Conservation (phyloP, 37 sponge, comb jelly and placozoan species). For the Aplysina aerophoba region DNA sequence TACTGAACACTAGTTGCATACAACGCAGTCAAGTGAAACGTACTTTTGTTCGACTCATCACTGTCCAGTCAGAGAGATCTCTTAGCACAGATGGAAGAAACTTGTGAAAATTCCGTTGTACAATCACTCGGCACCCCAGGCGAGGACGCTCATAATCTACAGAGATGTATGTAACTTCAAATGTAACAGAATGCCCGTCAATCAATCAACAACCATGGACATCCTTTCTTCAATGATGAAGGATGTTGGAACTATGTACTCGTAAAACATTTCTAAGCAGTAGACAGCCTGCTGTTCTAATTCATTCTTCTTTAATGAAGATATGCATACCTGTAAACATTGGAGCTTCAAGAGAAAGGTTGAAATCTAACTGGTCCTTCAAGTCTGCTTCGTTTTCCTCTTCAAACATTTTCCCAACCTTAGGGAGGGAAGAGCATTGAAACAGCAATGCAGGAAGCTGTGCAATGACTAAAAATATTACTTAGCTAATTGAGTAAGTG, state of each 20-base stretch:
- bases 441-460: no score
- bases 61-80: constrained; percentile 91
- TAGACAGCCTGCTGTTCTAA: no score
- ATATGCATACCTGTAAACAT: constrained; percentile 37
- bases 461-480: no score
- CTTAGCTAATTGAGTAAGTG: no score
- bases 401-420: constrained; percentile 86
- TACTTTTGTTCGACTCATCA: constrained; percentile 84
- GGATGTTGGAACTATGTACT: no score
- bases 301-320: no score
- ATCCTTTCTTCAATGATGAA: no score
- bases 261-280: no score
- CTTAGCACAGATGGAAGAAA: constrained; percentile 87
- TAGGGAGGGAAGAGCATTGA: no score
- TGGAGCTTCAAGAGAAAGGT: not conserved
- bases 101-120: constrained; percentile 87
- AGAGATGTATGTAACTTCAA: not conserved
- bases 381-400: constrained; percentile 89
- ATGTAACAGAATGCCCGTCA: not conserved
- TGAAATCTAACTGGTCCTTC: constrained; percentile 86
- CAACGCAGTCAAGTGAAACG: not conserved
- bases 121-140: constrained; percentile 88
- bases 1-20: not conserved
- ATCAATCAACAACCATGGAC: no score
- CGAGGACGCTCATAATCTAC: constrained; percentile 74